phyloP scores from a whole-genome alignment of 2,113 vertebrate genomes.

The Dunckerocampus dactyliophorus region DNA sequence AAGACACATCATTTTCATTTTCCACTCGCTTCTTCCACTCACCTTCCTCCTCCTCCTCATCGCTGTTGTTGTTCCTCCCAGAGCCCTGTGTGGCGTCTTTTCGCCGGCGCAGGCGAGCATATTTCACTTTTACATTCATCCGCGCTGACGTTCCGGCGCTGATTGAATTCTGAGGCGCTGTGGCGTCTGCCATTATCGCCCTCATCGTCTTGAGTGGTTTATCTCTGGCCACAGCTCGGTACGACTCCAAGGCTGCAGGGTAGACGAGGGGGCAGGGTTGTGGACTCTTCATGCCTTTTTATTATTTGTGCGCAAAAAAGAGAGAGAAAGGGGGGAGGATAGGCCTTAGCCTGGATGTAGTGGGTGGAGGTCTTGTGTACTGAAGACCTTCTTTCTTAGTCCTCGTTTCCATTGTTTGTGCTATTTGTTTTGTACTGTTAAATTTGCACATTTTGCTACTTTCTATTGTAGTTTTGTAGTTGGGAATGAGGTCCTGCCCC shows the following conservation, averaged over 20 bases:
- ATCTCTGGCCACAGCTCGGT: conserved; percentile 62
- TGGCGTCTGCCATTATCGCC: conserved; percentile 73
- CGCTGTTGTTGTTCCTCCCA: conserved; percentile 59
- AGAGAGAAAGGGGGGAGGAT: conserved; percentile 1
- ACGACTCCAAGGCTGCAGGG: conserved; percentile 57
- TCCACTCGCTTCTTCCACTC: conserved; percentile 10
- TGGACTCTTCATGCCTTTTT: conserved; percentile 31
- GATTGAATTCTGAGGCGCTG: conserved; percentile 77
- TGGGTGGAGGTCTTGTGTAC: neutral
- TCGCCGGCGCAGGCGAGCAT: conserved; percentile 61
- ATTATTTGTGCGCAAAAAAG: conserved; percentile 32
- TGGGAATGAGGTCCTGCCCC: too few species aligned
- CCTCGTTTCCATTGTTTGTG: neutral
- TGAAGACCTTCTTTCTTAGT: neutral
- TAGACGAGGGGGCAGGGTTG: conserved; percentile 20
- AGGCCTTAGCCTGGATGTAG: conserved; percentile 19
- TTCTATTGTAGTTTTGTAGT: too few species aligned
- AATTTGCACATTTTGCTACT: too few species aligned
- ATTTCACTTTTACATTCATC: conserved; percentile 74
- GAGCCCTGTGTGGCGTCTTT: conserved; percentile 61
- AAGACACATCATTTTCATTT: conserved; percentile 60
- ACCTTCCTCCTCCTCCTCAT: conserved; percentile 38
- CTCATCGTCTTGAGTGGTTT: conserved; percentile 75
- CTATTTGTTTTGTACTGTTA: neutral
- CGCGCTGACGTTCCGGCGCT: conserved; percentile 63